phyloP scores from a whole-genome alignment of 2,888 invertebrate genomes.

The Trachelus stipa region DNA sequence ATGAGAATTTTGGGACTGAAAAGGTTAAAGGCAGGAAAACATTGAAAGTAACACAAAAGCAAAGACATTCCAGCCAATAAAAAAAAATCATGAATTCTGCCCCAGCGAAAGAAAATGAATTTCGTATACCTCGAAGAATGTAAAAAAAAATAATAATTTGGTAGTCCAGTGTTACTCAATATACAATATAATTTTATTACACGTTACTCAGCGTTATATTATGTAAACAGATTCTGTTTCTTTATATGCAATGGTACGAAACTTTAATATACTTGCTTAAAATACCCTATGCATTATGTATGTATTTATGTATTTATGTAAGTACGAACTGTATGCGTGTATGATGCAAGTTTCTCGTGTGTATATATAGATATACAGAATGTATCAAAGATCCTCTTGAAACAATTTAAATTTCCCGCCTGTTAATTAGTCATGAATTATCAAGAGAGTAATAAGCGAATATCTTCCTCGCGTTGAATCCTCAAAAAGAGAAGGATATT shows the following conservation, averaged over 20 bases:
- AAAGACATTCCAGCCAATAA: constrained; percentile 5
- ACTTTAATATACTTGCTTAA: constrained; percentile 53
- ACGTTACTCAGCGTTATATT: constrained; percentile 37
- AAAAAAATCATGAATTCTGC: not conserved
- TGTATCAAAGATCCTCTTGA: not conserved
- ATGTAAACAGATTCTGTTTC: constrained; percentile 21
- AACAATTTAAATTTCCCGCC: not conserved
- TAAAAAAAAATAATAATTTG: constrained; percentile 10
- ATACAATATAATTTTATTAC: constrained; percentile 59
- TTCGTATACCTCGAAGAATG: not conserved
- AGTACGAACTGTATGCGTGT: constrained; percentile 15
- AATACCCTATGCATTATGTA: constrained; percentile 43
- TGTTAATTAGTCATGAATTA: not conserved
- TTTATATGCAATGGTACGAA: constrained; percentile 56
- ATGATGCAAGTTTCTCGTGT: constrained; percentile 1
- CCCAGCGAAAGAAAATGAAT: not conserved
- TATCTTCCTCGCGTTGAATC: not conserved
- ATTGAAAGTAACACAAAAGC: not conserved
- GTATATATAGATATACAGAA: constrained; percentile 1
- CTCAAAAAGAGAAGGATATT: not conserved
- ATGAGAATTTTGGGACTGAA: not conserved
- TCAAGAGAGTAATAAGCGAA: not conserved
- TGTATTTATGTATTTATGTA: constrained; percentile 13
- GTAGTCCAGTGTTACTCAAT: constrained; percentile 44
- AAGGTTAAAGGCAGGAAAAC: not conserved